phyloP scores from a whole-genome alignment of 2,888 invertebrate genomes.

The Orthosia gracilis region DNA sequence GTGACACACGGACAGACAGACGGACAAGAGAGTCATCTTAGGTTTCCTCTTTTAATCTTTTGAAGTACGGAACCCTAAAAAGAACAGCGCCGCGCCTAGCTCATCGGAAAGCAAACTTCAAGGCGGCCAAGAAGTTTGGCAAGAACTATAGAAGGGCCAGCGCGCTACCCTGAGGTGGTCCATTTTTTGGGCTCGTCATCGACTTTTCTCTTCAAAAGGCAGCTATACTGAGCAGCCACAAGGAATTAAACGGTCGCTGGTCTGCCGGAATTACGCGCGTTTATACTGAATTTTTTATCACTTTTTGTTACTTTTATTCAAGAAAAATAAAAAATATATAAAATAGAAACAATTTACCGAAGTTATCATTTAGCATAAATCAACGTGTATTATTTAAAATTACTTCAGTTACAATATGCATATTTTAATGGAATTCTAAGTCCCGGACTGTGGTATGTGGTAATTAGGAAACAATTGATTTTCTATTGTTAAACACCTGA shows the following conservation, averaged over 20 bases:
- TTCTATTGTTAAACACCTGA: no score
- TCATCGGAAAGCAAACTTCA: no score
- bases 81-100: no score
- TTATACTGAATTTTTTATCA: not conserved
- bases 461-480: no score
- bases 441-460: not conserved
- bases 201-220: not conserved
- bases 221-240: not conserved
- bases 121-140: no score
- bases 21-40: no score
- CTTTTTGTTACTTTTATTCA: not conserved
- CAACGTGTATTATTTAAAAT: not conserved
- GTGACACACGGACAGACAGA: no score
- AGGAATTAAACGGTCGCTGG: not conserved
- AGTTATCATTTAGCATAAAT: not conserved
- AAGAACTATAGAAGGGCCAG: not conserved
- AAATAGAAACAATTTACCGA: not conserved
- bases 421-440: not conserved
- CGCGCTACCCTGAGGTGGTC: not conserved
- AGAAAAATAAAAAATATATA: not conserved
- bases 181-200: not conserved
- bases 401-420: not conserved
- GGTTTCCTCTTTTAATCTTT: no score
- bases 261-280: not conserved
- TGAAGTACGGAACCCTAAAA: no score